Evolutionary conservation across 2,888 invertebrate genomes (phyloP).

Genomic region (Folsomia manolachei): DNA sequence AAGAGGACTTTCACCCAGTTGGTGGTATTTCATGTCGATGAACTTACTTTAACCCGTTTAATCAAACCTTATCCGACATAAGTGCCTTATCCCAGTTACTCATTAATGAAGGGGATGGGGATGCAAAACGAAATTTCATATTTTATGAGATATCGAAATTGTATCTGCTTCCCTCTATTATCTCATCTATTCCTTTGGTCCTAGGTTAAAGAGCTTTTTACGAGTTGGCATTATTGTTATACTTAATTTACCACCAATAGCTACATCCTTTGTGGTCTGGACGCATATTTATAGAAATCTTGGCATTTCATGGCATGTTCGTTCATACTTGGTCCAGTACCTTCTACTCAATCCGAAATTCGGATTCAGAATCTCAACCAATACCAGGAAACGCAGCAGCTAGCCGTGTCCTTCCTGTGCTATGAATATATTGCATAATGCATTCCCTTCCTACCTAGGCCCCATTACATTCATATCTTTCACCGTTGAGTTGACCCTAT

Average conservation of each 20-base stretch:
- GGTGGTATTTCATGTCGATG: too few relatives aligned
- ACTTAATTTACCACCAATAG: not conserved
- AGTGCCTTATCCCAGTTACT: too few relatives aligned
- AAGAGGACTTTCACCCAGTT: not conserved
- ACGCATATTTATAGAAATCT: too few relatives aligned
- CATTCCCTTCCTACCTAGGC: not conserved
- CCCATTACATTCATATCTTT: slow-evolving; percentile 17
- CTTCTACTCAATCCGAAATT: not conserved
- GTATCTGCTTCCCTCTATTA: not conserved
- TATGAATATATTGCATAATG: not conserved
- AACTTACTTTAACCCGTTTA: too few relatives aligned
- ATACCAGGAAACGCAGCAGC: too few relatives aligned
- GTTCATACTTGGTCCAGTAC: not conserved
- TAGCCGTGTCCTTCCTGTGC: too few relatives aligned
- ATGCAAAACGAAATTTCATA: too few relatives aligned
- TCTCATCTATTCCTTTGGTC: not conserved
- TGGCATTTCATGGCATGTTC: not conserved
- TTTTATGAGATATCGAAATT: not conserved
- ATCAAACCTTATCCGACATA: too few relatives aligned
- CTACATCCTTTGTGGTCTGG: not conserved
- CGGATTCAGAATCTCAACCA: too few relatives aligned
- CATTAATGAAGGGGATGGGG: not conserved
- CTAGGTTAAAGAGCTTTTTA: not conserved
- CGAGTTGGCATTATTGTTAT: not conserved
- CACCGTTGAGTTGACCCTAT: not conserved